Conservation (phyloP, 1,140 invertebrate genomes). For the Drosophila ambigua region DNA sequence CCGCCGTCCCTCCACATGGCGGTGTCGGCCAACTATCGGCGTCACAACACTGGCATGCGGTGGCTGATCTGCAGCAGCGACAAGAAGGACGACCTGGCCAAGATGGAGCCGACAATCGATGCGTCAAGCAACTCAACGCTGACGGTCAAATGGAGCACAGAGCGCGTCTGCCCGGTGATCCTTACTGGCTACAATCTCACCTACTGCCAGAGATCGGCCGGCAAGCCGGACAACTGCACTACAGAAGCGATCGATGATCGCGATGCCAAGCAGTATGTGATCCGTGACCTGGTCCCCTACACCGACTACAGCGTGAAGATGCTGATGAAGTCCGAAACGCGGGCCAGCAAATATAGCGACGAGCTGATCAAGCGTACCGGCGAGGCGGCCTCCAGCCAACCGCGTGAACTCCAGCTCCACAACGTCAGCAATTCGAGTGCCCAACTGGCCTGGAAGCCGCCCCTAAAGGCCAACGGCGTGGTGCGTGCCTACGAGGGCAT, state of each 20-base stretch:
- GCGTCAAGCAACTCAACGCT: slow-evolving; percentile 45
- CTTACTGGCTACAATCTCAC: slow-evolving; percentile 71
- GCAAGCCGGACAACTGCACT: slow-evolving; percentile 64
- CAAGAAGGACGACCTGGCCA: slow-evolving; percentile 64
- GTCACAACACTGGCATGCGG: slow-evolving; percentile 70
- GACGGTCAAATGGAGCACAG: slow-evolving; percentile 66
- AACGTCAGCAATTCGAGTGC: slow-evolving; percentile 46
- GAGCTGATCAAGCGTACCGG: slow-evolving; percentile 55
- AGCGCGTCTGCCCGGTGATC: slow-evolving; percentile 67
- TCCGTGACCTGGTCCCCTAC: slow-evolving; percentile 60
- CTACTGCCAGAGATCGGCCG: slow-evolving; percentile 63
- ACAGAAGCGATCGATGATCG: slow-evolving; percentile 48
- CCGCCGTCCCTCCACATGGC: slow-evolving; percentile 58
- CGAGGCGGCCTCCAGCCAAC: slow-evolving; percentile 63
- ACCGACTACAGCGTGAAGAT: slow-evolving; percentile 68
- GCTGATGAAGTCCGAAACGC: slow-evolving; percentile 63
- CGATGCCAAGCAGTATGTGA: slow-evolving; percentile 45
- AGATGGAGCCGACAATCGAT: slow-evolving; percentile 70
- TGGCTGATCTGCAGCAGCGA: slow-evolving; percentile 72
- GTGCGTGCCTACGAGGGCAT: slow-evolving; percentile 59
- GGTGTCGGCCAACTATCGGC: slow-evolving; percentile 70
- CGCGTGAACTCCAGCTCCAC: slow-evolving; percentile 39
- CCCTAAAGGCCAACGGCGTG: slow-evolving; percentile 56
- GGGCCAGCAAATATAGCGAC: slow-evolving; percentile 69
- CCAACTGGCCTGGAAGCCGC: slow-evolving; percentile 56